Base-by-base conservation (phyloP, 2,888 invertebrate species). In the Orchesellides sinensis region DNA sequence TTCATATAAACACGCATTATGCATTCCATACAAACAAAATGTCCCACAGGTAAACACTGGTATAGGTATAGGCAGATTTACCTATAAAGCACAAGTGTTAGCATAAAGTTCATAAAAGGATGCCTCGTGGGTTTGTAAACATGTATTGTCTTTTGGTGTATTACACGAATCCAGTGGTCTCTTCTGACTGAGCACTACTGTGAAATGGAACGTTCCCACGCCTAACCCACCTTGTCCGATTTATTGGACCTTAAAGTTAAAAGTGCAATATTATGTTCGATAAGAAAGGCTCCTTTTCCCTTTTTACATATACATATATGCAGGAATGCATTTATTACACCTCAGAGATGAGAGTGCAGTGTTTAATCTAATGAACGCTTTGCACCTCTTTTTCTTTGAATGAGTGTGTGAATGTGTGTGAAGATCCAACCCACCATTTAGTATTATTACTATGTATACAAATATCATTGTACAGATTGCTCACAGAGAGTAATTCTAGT, bases 161-260 rank as follows among this genome's bases (percentile, higher is more conserved):
- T 12, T 47, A 27, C 17, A 66, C 17, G 12, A 45, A 63, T 63
- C 40, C 10, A 45, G 63, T 63, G 63, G 66, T 49, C 66, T 66
- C 12, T 17, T 52, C 27, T 10, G 40, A 14, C 40, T 14, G 40
- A 14, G 40, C 10, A n/a, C n/a, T 40, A n/a, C 1, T 59, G 27
- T 69, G 52, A 72, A 74, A 65, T 63, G 79, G 83, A 81, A 78
- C 79, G 82, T 86, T 86, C 86, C 84, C 86, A 86, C 86, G 84
- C 86, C 83, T 86, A 73, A 72, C 72, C 52, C 61, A 70, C 54
- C 72, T 54, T 72, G 65, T 83, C 74, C 63, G 73, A 84, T 85
- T 84, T 85, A 84, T 84, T 83, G 77, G 80, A 49, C 83, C 80
- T 77, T 65, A 66, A 80, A 80, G 70, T 47, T 35, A 70, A 70